Conservation (phyloP, 2,888 invertebrate genomes). For the Hirtodrosophila histrioides region DNA sequence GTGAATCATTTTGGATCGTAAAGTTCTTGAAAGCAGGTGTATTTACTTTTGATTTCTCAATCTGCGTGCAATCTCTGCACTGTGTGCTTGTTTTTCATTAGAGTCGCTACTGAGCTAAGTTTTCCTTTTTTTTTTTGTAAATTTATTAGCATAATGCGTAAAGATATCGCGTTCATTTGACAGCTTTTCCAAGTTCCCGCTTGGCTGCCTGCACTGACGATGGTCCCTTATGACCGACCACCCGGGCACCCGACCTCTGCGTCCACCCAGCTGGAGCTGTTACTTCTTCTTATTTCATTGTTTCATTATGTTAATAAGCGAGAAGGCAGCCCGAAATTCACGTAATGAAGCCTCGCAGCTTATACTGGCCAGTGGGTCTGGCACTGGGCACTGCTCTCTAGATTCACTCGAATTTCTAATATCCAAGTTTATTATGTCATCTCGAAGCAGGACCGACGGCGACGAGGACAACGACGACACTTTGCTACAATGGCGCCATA, state of each 20-base stretch:
- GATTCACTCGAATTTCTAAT: conserved; percentile 64
- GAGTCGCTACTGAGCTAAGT: conserved; percentile 8
- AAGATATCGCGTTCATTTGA: conserved; percentile 76
- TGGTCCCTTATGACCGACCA: conserved; percentile 48
- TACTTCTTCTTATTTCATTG: conserved; percentile 52
- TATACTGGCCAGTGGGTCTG: conserved; percentile 32
- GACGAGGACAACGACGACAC: conserved; percentile 57
- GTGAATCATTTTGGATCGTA: not conserved
- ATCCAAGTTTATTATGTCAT: conserved; percentile 69
- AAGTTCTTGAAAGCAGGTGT: conserved; percentile 36
- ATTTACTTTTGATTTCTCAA: conserved; percentile 45
- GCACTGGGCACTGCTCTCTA: conserved; percentile 19
- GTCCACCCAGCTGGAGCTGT: conserved; percentile 17
- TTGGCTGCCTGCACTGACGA: conserved; percentile 33
- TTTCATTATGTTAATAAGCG: conserved; percentile 76
- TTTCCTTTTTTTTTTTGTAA: conserved; percentile 21
- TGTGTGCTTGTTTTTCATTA: conserved; percentile 45
- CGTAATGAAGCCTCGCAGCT: conserved; percentile 54
- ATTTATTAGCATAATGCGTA: conserved; percentile 77
- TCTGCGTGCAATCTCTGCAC: conserved; percentile 36
- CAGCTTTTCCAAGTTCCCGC: conserved; percentile 64
- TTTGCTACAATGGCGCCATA: conserved; percentile 79
- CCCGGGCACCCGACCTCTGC: no score
- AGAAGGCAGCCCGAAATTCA: conserved; percentile 45
- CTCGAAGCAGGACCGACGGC: conserved; percentile 44